Percentiles rank a stretch among this genome's conserved stretches.
Conservation (phyloP, 1,140 invertebrate genomes). For the Saccostrea echinata region DNA sequence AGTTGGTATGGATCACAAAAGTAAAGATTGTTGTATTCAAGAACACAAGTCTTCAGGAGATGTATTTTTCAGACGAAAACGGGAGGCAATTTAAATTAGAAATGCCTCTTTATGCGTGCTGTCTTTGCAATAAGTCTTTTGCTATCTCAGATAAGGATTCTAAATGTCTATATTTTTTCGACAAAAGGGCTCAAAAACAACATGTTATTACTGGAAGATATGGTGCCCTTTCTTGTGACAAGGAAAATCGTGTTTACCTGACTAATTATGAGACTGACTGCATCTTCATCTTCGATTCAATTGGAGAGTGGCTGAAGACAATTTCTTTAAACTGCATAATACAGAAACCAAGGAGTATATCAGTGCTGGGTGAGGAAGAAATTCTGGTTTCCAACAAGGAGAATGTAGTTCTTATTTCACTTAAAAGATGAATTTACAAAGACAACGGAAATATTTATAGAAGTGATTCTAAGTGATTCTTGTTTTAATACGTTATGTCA, state of each 20-base stretch:
- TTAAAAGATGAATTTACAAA: not conserved
- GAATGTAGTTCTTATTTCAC: not conserved
- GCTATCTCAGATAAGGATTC: not conserved
- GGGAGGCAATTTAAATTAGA: not conserved
- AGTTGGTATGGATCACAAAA: not conserved
- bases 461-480: no score
- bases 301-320: not conserved
- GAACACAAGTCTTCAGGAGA: not conserved
- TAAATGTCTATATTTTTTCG: not conserved
- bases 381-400: not conserved
- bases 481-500: no score
- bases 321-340: slow-evolving; percentile 1
- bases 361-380: not conserved
- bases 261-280: not conserved
- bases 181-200: not conserved
- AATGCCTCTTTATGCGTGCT: not conserved
- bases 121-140: not conserved
- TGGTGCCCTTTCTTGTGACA: not conserved
- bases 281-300: not conserved
- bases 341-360: not conserved
- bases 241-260: not conserved
- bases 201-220: not conserved
- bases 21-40: not conserved
- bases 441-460: no score
- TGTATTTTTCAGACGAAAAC: not conserved